Evolutionary conservation across 1,140 invertebrate genomes (phyloP).

Genomic region (Drosophila nannoptera): DNA sequence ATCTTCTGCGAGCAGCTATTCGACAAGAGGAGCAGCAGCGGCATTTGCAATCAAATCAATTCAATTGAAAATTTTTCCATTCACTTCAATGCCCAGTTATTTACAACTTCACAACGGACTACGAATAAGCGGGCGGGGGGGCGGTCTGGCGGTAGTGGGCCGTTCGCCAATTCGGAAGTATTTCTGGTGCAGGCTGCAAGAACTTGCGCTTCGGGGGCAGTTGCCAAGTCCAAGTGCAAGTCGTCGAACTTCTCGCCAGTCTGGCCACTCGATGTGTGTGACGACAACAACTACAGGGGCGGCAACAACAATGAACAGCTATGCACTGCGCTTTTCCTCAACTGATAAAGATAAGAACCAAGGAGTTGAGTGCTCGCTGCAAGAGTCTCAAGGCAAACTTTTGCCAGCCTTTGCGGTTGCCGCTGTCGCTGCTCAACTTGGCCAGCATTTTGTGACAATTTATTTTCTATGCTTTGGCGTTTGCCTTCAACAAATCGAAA

Average conservation of each 20-base stretch:
- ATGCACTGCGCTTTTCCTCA: slow-evolving; percentile 63
- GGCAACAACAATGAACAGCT: slow-evolving; percentile 35
- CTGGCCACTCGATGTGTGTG: slow-evolving; percentile 67
- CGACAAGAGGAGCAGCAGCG: background rate
- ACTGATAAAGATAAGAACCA: slow-evolving; percentile 74
- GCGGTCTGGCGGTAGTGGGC: slow-evolving; percentile 12
- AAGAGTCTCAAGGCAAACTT: slow-evolving; percentile 56
- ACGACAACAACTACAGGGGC: slow-evolving; percentile 33
- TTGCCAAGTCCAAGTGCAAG: slow-evolving; percentile 28
- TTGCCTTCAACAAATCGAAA: slow-evolving; percentile 77
- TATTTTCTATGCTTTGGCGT: slow-evolving; percentile 73
- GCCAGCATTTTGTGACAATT: slow-evolving; percentile 73
- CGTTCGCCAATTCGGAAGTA: slow-evolving; percentile 32
- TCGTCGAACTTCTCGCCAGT: slow-evolving; percentile 63
- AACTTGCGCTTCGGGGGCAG: slow-evolving; percentile 19
- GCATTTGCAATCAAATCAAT: slow-evolving; percentile 62
- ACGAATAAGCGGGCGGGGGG: too few relatives aligned
- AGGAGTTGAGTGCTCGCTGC: slow-evolving; percentile 54
- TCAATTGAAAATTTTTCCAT: slow-evolving; percentile 69
- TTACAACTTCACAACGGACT: slow-evolving; percentile 51
- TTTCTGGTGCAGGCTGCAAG: slow-evolving; percentile 11
- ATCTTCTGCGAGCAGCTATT: slow-evolving; percentile 24
- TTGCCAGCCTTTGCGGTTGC: slow-evolving; percentile 44
- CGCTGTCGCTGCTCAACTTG: slow-evolving; percentile 50
- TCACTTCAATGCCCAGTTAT: slow-evolving; percentile 49